phyloP scores from a whole-genome alignment of 2,888 invertebrate species.

The Ellobium chinense region DNA sequence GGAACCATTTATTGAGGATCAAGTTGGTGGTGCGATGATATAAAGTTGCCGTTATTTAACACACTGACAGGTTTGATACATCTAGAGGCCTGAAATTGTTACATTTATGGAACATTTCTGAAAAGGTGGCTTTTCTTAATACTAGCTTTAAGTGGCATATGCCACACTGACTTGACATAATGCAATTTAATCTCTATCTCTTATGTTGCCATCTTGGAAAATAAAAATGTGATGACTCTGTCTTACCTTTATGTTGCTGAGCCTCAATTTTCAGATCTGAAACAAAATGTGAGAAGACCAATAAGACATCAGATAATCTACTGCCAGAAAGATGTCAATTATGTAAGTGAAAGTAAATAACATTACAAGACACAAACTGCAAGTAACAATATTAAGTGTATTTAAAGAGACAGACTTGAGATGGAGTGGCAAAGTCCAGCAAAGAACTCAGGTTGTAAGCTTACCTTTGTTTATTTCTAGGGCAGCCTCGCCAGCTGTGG shows the following conservation, averaged over 20 bases:
- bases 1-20: no score
- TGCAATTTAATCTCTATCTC: no score
- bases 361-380: background rate
- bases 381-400: background rate
- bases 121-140: no score
- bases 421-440: background rate
- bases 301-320: background rate
- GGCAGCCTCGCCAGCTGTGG: slow-evolving; percentile 86
- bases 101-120: no score
- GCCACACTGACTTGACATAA: no score
- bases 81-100: no score
- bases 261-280: slow-evolving; percentile 75
- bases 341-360: background rate
- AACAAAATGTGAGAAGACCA: slow-evolving; percentile 38
- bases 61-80: no score
- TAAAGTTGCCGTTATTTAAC: no score
- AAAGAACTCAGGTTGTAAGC: background rate
- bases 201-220: no score
- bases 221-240: background rate
- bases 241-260: slow-evolving; percentile 77
- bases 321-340: no score
- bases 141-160: no score
- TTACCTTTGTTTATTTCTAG: slow-evolving; percentile 76
- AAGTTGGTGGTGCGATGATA: no score
- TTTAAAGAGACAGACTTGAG: background rate